Percentiles rank a stretch among this genome's conserved stretches.
Conservation (phyloP, 2,888 invertebrate species). For the Kryphioiulus occultus region DNA sequence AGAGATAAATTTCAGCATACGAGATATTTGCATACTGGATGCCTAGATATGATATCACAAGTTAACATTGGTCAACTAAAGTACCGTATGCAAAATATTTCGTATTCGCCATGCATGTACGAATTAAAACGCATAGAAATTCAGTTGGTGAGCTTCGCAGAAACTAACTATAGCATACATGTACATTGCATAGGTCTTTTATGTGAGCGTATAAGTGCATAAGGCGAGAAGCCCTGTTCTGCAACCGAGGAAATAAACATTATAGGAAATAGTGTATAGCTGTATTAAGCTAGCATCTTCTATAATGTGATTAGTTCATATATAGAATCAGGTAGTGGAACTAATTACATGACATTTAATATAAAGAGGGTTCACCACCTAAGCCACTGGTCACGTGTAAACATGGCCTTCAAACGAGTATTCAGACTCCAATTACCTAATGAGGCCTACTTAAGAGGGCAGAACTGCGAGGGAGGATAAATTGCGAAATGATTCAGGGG, state of each 20-base stretch:
- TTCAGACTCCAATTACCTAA: slow-evolving; percentile 35
- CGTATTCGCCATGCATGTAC: too few relatives aligned
- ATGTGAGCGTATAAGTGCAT: not conserved
- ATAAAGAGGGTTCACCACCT: slow-evolving; percentile 43
- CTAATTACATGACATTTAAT: slow-evolving; percentile 38
- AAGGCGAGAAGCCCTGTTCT: not conserved
- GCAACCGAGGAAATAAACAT: not conserved
- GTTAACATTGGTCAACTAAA: too few relatives aligned
- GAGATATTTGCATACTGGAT: too few relatives aligned
- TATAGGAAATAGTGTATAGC: not conserved
- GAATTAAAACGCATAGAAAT: not conserved
- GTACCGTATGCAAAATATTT: not conserved
- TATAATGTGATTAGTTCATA: slow-evolving; percentile 30
- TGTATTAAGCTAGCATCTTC: not conserved
- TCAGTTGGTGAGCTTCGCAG: not conserved
- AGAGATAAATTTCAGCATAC: too few relatives aligned
- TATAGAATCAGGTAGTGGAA: slow-evolving; percentile 43
- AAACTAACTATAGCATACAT: not conserved
- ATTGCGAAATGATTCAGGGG: slow-evolving; percentile 10
- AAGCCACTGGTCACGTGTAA: slow-evolving; percentile 43
- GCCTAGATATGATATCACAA: too few relatives aligned
- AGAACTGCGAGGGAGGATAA: slow-evolving; percentile 4
- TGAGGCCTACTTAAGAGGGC: slow-evolving; percentile 37
- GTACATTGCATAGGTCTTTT: not conserved
- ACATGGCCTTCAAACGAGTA: slow-evolving; percentile 30